Percentiles rank a stretch among this genome's conserved stretches.
Conservation (phyloP, 2,888 invertebrate species). For the Allophyes oxyacanthae region DNA sequence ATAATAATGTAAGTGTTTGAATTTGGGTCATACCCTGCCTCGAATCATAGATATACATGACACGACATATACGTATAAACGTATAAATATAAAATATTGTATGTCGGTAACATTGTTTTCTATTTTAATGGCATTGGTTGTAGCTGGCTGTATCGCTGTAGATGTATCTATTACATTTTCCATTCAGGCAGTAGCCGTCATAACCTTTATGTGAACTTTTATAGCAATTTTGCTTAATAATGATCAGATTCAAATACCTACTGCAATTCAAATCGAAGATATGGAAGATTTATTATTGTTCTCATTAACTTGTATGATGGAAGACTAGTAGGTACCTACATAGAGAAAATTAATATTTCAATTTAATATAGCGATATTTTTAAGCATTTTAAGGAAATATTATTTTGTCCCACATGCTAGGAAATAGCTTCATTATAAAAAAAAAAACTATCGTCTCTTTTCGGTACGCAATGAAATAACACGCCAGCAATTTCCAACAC, state of each 20-base stretch:
- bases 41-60: constrained; percentile 20
- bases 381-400: too few species aligned
- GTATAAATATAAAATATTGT: too few species aligned
- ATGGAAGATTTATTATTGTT: constrained; percentile 28
- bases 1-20: constrained; percentile 28
- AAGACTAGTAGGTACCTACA: neutral
- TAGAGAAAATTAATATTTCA: neutral
- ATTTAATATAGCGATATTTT: neutral
- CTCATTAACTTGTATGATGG: constrained; percentile 3
- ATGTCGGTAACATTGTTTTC: too few species aligned
- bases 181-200: too few species aligned
- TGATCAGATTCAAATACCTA: neutral
- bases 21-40: constrained; percentile 44
- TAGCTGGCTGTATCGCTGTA: too few species aligned
- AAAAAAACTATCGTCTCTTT: too few species aligned
- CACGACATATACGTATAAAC: constrained; percentile 3
- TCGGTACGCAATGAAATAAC: too few species aligned
- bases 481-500: too few species aligned
- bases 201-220: neutral
- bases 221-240: neutral
- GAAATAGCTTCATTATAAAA: too few species aligned
- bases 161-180: too few species aligned
- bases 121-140: too few species aligned
- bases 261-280: constrained; percentile 16
- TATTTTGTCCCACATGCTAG: too few species aligned